Percentiles rank a stretch among this genome's conserved stretches.
These are phyloP conservation scores for Apamea epomidion DNA, from an alignment of 2,888 invertebrate species.

Conservation along the genomic window DNA sequence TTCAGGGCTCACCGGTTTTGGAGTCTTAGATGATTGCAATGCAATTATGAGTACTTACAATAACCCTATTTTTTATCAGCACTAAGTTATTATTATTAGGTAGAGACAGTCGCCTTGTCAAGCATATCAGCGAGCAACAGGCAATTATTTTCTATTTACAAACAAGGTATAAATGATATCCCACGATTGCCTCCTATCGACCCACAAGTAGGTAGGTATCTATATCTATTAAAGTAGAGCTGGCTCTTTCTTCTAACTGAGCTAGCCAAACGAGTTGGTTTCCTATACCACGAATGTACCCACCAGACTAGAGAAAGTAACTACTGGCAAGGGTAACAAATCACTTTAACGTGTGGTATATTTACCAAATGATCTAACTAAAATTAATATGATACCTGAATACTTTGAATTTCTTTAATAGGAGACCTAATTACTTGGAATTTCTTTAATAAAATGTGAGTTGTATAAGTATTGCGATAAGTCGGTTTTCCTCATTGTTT, in stretches of 20 bases:
- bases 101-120: not conserved
- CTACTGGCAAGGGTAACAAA: conserved; percentile 29
- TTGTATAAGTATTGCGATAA: too few relatives aligned
- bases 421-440: not conserved
- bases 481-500: not conserved
- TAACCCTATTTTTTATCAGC: too few relatives aligned
- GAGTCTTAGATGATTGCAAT: not conserved
- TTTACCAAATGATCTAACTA: conserved; percentile 1
- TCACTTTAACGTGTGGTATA: conserved; percentile 5
- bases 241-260: conserved; percentile 40
- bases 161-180: conserved; percentile 17
- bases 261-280: conserved; percentile 46
- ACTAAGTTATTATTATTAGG: too few relatives aligned
- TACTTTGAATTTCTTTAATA: not conserved
- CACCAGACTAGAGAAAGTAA: conserved; percentile 42
- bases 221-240: conserved; percentile 19
- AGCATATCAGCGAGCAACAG: not conserved
- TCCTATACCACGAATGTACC: conserved; percentile 16
- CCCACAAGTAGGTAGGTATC: not conserved
- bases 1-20: not conserved
- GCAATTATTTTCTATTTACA: conserved; percentile 7
- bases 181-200: conserved; percentile 11
- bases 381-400: not conserved
- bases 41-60: not conserved
- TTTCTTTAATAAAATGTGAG: not conserved